phyloP scores from a whole-genome alignment of 1,140 invertebrate genomes.

The Goniozus legneri region DNA sequence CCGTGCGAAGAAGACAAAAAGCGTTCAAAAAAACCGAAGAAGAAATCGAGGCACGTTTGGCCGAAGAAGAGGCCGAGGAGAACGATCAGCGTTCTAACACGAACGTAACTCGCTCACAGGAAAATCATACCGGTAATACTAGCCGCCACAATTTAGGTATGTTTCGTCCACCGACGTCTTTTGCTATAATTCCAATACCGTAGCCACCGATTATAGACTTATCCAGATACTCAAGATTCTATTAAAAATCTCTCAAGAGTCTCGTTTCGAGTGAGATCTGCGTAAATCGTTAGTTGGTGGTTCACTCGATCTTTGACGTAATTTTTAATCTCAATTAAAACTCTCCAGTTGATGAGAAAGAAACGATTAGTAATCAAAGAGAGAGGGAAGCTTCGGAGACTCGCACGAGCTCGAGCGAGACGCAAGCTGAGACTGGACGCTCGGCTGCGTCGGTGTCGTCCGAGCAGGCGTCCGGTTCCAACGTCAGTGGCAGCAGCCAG shows the following conservation, averaged over 20 bases:
- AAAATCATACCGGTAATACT: conserved; percentile 52
- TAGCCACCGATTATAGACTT: no score
- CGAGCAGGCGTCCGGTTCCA: conserved; percentile 34
- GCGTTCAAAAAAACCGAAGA: conserved; percentile 57
- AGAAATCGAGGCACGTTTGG: conserved; percentile 54
- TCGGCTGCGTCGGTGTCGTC: conserved; percentile 33
- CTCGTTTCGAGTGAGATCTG: no score
- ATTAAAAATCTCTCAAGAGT: no score
- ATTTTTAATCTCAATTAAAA: conserved; percentile 30
- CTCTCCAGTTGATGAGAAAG: conserved; percentile 53
- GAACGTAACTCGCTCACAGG: conserved; percentile 24
- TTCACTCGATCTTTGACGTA: no score
- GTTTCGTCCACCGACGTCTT: conserved; percentile 25
- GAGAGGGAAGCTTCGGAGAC: conserved; percentile 49
- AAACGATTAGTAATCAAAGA: conserved; percentile 51
- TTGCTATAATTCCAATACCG: conserved; percentile 18
- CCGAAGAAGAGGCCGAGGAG: conserved; percentile 40
- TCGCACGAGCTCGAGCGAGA: conserved; percentile 37
- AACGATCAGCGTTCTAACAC: conserved; percentile 22
- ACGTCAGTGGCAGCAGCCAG: conserved; percentile 19
- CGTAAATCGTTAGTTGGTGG: no score
- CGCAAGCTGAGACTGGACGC: conserved; percentile 24
- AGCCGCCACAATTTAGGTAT: conserved; percentile 47
- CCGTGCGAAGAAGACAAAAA: conserved; percentile 49
- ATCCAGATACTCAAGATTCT: no score